Base-by-base conservation (phyloP, 2,888 invertebrate species). In the Drosophila trichaetosa region DNA sequence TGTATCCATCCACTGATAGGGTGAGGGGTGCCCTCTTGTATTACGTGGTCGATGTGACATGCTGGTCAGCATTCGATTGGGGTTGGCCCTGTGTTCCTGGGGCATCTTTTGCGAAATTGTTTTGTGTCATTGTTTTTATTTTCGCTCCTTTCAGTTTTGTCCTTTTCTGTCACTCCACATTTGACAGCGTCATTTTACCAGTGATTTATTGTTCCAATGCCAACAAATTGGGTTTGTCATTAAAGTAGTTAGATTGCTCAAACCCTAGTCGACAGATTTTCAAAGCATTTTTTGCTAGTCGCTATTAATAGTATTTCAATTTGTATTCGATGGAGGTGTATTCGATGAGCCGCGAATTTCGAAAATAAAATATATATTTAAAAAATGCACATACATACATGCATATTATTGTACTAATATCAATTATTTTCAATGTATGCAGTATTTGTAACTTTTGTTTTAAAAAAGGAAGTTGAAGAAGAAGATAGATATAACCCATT, bases 141-240 rank as follows among this genome's bases (percentile, higher is more conserved):
- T 57, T 38, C n/a, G 42, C 21, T 59, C n/a, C 27, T 40, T 71
- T 61, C 67, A 36, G 53, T 38, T 62, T 53, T 40, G 52, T 58
- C 53, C 61, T 38, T 33, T 61, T 42, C 65, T 77, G 83, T 82
- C 83, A 75, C 63, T 81, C 63, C 73, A 68, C 64, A 73, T 83
- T 89, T 87, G 89, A 82, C 84, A 86, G 79, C 79, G 83, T 86
- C 83, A 84, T 80, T 82, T 87, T 66, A 73, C 67, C 79, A 73
- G 86, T 90, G 89, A 89, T 89, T 89, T 90, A 89, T 90, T 83
- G 79, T 75, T 57, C 64, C 65, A 70, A 62, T 59, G 60, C 54
- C 60, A 58, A 63, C 68, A 89, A 87, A 87, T 87, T 87, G 87
- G 87, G 76, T 81, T 84, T 84, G 77, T 78, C 85, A 85, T 87